These are phyloP conservation scores for Callochromis pleurospilus DNA, from an alignment of 2,113 vertebrate species.

Conservation along the genomic window DNA sequence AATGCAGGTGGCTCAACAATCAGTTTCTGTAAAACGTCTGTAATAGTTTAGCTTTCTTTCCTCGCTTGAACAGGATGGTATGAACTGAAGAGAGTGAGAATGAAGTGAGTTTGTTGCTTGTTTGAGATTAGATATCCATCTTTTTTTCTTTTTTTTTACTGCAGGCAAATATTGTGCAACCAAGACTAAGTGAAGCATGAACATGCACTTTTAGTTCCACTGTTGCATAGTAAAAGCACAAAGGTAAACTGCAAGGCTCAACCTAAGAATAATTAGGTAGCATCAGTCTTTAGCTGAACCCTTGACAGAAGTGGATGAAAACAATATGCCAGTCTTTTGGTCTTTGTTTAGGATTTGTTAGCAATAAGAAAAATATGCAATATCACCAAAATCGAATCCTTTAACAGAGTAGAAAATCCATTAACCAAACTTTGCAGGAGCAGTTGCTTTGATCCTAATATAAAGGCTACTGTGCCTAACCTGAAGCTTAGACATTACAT, in stretches of 20 bases:
- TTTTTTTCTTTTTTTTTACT: neutral
- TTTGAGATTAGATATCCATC: neutral
- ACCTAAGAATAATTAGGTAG: neutral
- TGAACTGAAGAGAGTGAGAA: neutral
- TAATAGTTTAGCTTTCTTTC: neutral
- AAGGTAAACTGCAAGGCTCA: neutral
- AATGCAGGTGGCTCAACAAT: neutral
- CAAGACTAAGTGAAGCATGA: neutral
- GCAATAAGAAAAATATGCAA: neutral
- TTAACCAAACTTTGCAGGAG: neutral
- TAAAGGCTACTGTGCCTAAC: constrained; percentile 4
- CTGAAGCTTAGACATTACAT: neutral
- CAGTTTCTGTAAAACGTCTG: neutral
- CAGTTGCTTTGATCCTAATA: constrained; percentile 3
- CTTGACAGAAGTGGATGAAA: neutral
- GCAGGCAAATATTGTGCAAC: neutral
- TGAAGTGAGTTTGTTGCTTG: neutral
- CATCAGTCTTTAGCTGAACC: neutral
- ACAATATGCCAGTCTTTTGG: neutral
- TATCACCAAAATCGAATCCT: neutral
- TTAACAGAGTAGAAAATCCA: constrained; percentile 10
- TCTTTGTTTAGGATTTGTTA: neutral
- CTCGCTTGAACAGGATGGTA: neutral
- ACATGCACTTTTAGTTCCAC: neutral
- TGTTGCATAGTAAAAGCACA: neutral